phyloP scores from a whole-genome alignment of 2,113 vertebrate species.

The Tor tambroides region DNA sequence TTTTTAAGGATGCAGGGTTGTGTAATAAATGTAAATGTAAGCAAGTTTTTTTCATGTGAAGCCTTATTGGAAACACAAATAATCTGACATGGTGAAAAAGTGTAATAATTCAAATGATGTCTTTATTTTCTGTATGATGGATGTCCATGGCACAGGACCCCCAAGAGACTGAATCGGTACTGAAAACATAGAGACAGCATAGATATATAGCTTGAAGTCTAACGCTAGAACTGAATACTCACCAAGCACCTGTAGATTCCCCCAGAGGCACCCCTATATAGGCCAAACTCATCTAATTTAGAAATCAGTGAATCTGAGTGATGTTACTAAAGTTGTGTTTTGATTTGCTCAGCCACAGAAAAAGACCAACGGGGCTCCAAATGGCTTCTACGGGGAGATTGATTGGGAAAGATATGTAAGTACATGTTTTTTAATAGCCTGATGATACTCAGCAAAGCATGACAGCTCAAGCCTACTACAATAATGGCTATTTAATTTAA shows the following conservation, averaged over 20 bases:
- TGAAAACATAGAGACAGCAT: conserved; percentile 37
- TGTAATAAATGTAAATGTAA: not conserved
- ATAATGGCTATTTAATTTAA: not conserved
- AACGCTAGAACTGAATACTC: not conserved
- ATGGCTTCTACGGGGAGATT: conserved; percentile 95
- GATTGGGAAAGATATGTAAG: conserved; percentile 99
- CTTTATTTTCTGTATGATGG: conserved; percentile 57
- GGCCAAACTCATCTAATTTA: not conserved
- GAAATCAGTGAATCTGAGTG: not conserved
- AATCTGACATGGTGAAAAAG: not conserved
- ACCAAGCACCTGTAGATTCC: conserved; percentile 18
- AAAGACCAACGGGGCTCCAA: conserved; percentile 91
- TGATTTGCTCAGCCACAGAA: conserved; percentile 78
- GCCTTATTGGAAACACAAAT: not conserved
- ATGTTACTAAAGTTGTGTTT: conserved; percentile 35
- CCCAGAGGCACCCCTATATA: not conserved
- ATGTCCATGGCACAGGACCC: conserved; percentile 68
- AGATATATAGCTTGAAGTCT: conserved; percentile 48
- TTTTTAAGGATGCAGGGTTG: too few relatives aligned
- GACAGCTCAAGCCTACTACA: not conserved
- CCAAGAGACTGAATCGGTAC: conserved; percentile 75
- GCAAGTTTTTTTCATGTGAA: not conserved
- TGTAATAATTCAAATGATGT: not conserved
- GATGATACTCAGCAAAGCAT: not conserved
- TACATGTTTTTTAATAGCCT: not conserved